These are phyloP conservation scores for Agelastica alni DNA, from an alignment of 2,888 invertebrate genomes.

Conservation along the genomic window DNA sequence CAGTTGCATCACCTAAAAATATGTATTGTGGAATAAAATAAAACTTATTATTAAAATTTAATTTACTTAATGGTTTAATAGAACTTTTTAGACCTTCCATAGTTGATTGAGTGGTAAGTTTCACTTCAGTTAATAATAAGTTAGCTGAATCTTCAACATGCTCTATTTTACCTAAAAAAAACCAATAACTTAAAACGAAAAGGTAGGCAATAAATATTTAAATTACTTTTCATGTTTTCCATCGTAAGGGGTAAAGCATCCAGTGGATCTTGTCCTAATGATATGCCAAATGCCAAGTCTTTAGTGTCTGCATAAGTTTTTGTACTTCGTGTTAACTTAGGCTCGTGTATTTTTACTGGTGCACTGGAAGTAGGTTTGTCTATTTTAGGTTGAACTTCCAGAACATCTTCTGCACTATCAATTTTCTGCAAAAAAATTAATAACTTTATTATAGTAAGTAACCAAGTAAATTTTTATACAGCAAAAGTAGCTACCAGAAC, in stretches of 20 bases:
- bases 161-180: slow-evolving; percentile 29
- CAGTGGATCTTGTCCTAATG: slow-evolving; percentile 65
- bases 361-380: slow-evolving; percentile 22
- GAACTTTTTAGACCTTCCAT: slow-evolving; percentile 49
- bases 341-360: slow-evolving; percentile 58
- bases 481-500: not conserved
- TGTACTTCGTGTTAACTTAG: slow-evolving; percentile 43
- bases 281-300: slow-evolving; percentile 63
- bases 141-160: slow-evolving; percentile 34
- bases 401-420: slow-evolving; percentile 28
- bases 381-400: slow-evolving; percentile 14
- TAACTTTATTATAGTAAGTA: not conserved
- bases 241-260: slow-evolving; percentile 60
- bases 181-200: not conserved
- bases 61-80: slow-evolving; percentile 48
- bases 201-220: not conserved
- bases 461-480: not conserved
- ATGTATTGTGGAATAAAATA: no score
- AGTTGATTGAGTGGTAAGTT: slow-evolving; percentile 42
- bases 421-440: slow-evolving; percentile 22
- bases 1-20: slow-evolving; percentile 50
- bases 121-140: slow-evolving; percentile 45
- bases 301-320: slow-evolving; percentile 65
- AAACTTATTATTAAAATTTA: no score
- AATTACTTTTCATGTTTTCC: slow-evolving; percentile 41